Evolutionary conservation across 1,140 invertebrate genomes (phyloP).

Genomic region (Ips typographus): DNA sequence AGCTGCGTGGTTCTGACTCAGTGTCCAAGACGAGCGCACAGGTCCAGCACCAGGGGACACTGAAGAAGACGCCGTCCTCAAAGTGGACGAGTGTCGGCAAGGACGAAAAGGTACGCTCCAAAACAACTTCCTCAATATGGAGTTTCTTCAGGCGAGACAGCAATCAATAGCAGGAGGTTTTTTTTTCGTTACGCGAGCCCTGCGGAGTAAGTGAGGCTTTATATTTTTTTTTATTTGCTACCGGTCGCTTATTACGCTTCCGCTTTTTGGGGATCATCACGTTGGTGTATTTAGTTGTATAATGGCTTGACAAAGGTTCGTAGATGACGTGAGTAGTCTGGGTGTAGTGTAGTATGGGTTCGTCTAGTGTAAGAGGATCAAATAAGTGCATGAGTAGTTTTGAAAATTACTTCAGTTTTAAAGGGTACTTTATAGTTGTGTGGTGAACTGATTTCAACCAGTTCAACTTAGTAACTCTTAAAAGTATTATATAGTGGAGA

Average conservation of each 20-base stretch:
- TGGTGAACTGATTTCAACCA: too few relatives aligned
- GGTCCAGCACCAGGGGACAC: background rate
- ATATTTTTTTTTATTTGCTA: conserved; percentile 40
- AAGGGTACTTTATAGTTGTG: too few relatives aligned
- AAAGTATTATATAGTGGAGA: too few relatives aligned
- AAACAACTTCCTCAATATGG: conserved; percentile 64
- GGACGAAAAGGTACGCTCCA: conserved; percentile 65
- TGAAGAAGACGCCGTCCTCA: conserved; percentile 38
- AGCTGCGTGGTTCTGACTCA: conserved; percentile 57
- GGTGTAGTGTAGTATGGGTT: too few relatives aligned
- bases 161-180: conserved; percentile 49
- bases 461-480: too few relatives aligned
- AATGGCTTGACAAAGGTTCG: too few relatives aligned
- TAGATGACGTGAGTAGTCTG: too few relatives aligned
- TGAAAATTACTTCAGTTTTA: too few relatives aligned
- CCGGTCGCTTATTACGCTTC: conserved; percentile 38
- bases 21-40: conserved; percentile 41
- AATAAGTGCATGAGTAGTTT: too few relatives aligned
- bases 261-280: conserved; percentile 29
- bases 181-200: conserved; percentile 37
- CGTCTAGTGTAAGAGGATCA: too few relatives aligned
- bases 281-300: conserved; percentile 20
- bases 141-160: conserved; percentile 63
- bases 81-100: conserved; percentile 26
- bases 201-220: conserved; percentile 50